Conservation (phyloP, 2,113 vertebrate species). For the Entomyzon cyanotis region DNA sequence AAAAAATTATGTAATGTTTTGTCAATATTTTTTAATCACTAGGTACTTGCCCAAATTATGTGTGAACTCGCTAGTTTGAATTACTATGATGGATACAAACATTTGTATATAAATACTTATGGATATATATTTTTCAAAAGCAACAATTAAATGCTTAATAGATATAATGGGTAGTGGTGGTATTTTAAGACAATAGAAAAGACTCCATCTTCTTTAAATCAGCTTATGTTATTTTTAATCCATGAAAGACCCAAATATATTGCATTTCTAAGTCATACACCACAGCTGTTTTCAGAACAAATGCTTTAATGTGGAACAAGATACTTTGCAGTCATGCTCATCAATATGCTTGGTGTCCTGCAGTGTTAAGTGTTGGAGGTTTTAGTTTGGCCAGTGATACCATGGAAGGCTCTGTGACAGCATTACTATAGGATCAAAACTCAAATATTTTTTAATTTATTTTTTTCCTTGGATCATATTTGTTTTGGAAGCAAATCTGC, state of each 20-base stretch:
- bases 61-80: background rate
- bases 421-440: background rate
- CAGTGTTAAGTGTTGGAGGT: background rate
- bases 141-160: background rate
- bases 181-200: constrained; percentile 19
- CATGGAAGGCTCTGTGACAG: background rate
- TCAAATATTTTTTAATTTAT: background rate
- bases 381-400: background rate
- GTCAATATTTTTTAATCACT: background rate
- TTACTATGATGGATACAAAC: background rate
- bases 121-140: background rate
- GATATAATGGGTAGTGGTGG: background rate
- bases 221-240: constrained; percentile 8
- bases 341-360: background rate
- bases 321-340: background rate
- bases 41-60: background rate
- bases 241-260: background rate
- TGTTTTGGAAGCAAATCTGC: background rate
- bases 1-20: background rate
- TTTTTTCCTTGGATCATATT: background rate
- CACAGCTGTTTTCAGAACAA: background rate
- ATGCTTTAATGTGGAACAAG: background rate
- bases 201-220: background rate
- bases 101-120: background rate
- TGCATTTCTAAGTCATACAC: background rate